Percentiles rank a stretch among this genome's conserved stretches.
Evolutionary conservation across 23 tunicate species (phyloP).

Genomic region (Phallusia fumigata): DNA sequence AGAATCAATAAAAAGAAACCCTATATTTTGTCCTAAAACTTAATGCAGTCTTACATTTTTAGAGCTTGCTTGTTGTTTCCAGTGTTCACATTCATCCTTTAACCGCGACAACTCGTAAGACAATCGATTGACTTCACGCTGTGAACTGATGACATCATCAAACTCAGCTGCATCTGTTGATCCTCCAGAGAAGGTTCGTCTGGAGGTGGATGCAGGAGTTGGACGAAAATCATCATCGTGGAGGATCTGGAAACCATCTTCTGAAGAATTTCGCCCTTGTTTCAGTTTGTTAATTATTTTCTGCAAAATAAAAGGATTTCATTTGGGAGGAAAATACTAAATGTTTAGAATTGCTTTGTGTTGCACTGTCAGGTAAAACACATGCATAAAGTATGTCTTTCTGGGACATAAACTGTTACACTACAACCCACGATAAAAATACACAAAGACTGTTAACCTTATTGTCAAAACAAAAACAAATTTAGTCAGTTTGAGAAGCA

Average conservation of each 20-base stretch:
- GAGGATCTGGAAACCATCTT: constrained; percentile 10
- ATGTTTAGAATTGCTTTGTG: too few relatives aligned
- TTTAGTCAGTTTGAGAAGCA: too few relatives aligned
- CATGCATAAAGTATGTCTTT: too few relatives aligned
- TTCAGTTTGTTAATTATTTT: constrained; percentile 40
- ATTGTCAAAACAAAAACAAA: too few relatives aligned
- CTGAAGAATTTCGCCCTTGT: neutral
- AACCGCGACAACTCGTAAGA: constrained; percentile 7
- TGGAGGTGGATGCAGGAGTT: neutral
- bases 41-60: neutral
- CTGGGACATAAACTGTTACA: too few relatives aligned
- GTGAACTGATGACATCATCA: constrained; percentile 36
- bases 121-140: constrained; percentile 30
- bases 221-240: constrained; percentile 1
- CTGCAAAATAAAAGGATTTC: constrained; percentile 5
- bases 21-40: too few relatives aligned
- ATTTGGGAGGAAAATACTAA: too few relatives aligned
- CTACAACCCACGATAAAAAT: too few relatives aligned
- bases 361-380: too few relatives aligned
- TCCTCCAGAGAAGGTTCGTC: constrained; percentile 34
- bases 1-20: too few relatives aligned
- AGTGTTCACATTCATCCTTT: constrained; percentile 20
- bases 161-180: constrained; percentile 43
- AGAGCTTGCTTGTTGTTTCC: constrained; percentile 4
- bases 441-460: too few relatives aligned